Evolutionary conservation across 1,140 invertebrate species (phyloP).

Genomic region (Himalopsyche phryganea): DNA sequence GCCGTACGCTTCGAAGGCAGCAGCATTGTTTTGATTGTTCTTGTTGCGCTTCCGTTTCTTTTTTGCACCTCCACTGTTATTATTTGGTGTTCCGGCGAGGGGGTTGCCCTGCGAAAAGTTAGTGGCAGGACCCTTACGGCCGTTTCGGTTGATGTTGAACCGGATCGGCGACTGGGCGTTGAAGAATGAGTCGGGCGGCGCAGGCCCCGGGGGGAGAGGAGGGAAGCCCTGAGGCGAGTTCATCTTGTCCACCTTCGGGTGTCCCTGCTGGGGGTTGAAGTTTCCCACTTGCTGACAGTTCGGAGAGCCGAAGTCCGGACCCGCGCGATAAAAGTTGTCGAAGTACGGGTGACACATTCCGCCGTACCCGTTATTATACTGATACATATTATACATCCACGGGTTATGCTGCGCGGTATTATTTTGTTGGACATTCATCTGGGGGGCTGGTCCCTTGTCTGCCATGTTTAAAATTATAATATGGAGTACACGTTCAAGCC

Average conservation of each 20-base stretch:
- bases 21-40: constrained; percentile 52
- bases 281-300: too few species aligned
- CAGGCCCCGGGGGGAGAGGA: constrained; percentile 45
- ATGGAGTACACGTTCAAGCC: neutral
- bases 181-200: constrained; percentile 41
- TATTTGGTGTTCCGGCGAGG: constrained; percentile 38
- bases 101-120: constrained; percentile 43
- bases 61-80: constrained; percentile 61
- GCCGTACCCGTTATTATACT: constrained; percentile 47
- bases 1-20: too few species aligned
- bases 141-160: constrained; percentile 55
- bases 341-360: constrained; percentile 47
- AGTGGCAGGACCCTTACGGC: constrained; percentile 34
- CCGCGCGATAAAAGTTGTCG: constrained; percentile 40
- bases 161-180: constrained; percentile 56
- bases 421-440: constrained; percentile 48
- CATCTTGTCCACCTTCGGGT: constrained; percentile 36
- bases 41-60: constrained; percentile 73
- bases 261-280: neutral
- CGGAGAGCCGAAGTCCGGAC: too few species aligned
- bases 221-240: constrained; percentile 41
- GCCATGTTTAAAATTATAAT: constrained; percentile 6
- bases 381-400: constrained; percentile 50
- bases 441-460: constrained; percentile 34
- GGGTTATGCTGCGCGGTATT: constrained; percentile 42